phyloP scores from a whole-genome alignment of 2,797 vertebrate species.

The Luscinia megarhynchos region DNA sequence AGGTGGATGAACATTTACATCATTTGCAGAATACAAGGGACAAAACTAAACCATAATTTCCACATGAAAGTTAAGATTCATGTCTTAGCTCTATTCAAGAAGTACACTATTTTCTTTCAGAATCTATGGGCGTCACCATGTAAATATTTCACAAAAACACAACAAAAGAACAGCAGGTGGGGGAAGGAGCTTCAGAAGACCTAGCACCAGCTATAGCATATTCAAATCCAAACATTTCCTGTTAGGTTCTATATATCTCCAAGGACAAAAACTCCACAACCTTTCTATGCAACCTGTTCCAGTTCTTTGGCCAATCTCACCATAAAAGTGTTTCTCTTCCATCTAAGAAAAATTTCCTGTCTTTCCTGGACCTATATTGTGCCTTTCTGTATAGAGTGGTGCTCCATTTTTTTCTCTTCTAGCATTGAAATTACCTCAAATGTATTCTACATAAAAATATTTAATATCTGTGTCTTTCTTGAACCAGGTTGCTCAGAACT shows the following conservation, averaged over 20 bases:
- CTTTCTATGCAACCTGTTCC: neutral
- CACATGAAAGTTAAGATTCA: neutral
- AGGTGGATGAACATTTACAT: neutral
- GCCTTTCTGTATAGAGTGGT: neutral
- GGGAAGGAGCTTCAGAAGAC: neutral
- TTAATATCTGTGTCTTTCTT: neutral
- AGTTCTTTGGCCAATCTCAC: neutral
- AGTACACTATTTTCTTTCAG: neutral
- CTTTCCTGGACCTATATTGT: neutral
- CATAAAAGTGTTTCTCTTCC: neutral
- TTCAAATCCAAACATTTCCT: neutral
- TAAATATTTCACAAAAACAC: neutral
- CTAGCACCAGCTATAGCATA: fast-evolving
- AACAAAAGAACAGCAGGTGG: neutral
- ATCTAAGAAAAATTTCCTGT: neutral
- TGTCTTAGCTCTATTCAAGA: neutral
- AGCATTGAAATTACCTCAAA: neutral
- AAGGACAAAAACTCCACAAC: neutral
- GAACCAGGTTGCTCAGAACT: neutral
- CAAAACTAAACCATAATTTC: neutral
- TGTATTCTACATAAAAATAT: neutral
- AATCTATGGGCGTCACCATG: neutral
- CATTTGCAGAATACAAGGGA: neutral
- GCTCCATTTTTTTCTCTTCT: neutral
- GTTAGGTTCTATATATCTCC: neutral